Percentiles rank a stretch among this genome's conserved stretches.
Evolutionary conservation across 1,140 invertebrate genomes (phyloP).

Genomic region (Contarinia nasturtii): DNA sequence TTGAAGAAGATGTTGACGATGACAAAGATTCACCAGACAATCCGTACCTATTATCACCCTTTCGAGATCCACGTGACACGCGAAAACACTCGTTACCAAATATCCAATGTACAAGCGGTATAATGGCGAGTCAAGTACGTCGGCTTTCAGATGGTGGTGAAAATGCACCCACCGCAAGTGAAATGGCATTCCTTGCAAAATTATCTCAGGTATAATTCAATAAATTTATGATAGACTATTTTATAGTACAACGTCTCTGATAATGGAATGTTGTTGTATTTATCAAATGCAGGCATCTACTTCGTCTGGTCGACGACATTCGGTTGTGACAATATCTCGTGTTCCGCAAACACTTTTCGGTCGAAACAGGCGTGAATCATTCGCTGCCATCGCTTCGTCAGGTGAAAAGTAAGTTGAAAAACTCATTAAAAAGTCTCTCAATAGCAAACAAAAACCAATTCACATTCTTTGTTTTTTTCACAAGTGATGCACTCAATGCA

Average conservation of each 20-base stretch:
- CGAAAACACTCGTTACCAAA: slow-evolving; percentile 65
- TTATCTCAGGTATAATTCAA: slow-evolving; percentile 20
- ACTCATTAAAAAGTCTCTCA: not conserved
- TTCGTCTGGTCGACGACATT: slow-evolving; percentile 54
- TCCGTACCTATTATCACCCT: slow-evolving; percentile 58
- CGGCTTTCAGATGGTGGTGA: slow-evolving; percentile 57
- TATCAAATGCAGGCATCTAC: slow-evolving; percentile 44
- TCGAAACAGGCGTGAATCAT: slow-evolving; percentile 52
- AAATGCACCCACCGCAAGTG: slow-evolving; percentile 31
- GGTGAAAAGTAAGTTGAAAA: slow-evolving; percentile 7
- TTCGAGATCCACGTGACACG: slow-evolving; percentile 39
- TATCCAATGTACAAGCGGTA: slow-evolving; percentile 58
- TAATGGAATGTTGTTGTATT: too few species aligned
- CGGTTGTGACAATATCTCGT: slow-evolving; percentile 63
- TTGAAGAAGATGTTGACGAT: slow-evolving; percentile 10
- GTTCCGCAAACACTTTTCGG: slow-evolving; percentile 55
- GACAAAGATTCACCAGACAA: slow-evolving; percentile 57
- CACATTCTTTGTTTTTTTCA: too few species aligned
- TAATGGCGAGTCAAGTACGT: slow-evolving; percentile 64
- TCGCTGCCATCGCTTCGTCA: slow-evolving; percentile 45
- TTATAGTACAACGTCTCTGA: too few species aligned
- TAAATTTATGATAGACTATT: too few species aligned
- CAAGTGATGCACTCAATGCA: too few species aligned
- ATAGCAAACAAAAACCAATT: too few species aligned
- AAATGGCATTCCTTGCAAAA: slow-evolving; percentile 58